Conservation (phyloP, 2,797 vertebrate species). For the Cirrhinus mrigala region DNA sequence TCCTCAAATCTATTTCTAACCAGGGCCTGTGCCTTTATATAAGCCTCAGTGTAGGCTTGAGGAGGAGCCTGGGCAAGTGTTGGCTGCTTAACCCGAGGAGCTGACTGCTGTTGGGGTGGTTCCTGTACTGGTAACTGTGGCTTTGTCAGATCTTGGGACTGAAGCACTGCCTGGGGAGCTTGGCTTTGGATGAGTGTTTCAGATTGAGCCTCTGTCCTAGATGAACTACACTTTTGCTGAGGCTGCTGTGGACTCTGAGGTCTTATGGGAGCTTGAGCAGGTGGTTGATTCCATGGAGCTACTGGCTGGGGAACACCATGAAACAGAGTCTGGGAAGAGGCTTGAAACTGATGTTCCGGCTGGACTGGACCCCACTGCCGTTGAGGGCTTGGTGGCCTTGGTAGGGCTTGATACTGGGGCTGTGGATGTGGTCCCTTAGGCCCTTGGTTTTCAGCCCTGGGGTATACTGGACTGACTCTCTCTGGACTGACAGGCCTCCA, state of each 20-base stretch:
- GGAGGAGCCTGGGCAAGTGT: slow-evolving; percentile 72
- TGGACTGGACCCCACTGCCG: slow-evolving; percentile 63
- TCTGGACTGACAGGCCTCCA: slow-evolving; percentile 67
- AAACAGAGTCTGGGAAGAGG: slow-evolving; percentile 39
- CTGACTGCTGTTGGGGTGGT: slow-evolving; percentile 48
- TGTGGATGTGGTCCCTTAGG: slow-evolving; percentile 11
- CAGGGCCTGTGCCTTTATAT: slow-evolving; percentile 77
- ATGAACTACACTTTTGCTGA: slow-evolving; percentile 56
- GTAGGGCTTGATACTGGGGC: slow-evolving; percentile 21
- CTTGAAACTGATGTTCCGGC: slow-evolving; percentile 58
- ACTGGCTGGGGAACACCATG: slow-evolving; percentile 48
- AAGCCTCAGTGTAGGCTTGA: slow-evolving; percentile 78
- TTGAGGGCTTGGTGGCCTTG: slow-evolving; percentile 43
- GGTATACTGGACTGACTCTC: slow-evolving; percentile 56
- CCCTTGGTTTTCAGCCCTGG: slow-evolving; percentile 54
- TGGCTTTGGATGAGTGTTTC: slow-evolving; percentile 46
- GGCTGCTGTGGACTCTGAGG: slow-evolving; percentile 47
- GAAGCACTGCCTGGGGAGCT: slow-evolving; percentile 26
- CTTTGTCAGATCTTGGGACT: slow-evolving; percentile 52
- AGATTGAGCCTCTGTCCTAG: slow-evolving; percentile 33
- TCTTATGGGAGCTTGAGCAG: slow-evolving; percentile 61
- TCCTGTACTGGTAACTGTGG: slow-evolving; percentile 64
- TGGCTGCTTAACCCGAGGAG: slow-evolving; percentile 65
- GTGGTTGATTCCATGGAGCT: slow-evolving; percentile 64
- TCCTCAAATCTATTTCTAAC: slow-evolving; percentile 84